phyloP scores from a whole-genome alignment of 2,797 vertebrate species.

The Paedocypris micromegethes region DNA sequence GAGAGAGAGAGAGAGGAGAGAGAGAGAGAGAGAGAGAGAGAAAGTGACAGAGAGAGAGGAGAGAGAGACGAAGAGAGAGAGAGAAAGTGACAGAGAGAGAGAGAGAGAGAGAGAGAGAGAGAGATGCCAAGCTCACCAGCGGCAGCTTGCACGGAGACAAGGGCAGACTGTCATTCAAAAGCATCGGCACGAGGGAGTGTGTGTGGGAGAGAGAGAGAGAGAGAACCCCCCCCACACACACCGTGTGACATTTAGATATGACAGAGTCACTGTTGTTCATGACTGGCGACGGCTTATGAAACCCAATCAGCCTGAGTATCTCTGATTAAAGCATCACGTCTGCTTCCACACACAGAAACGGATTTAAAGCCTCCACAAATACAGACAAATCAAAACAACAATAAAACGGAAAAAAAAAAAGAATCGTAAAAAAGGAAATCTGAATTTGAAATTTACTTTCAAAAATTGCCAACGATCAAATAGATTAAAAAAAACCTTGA shows the following conservation, averaged over 20 bases:
- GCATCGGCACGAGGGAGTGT: constrained; percentile 29
- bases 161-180: constrained; percentile 35
- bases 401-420: neutral
- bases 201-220: neutral
- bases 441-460: no score
- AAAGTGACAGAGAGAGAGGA: constrained; percentile 53
- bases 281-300: neutral
- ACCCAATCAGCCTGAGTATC: constrained; percentile 12
- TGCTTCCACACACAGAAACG: no score
- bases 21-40: constrained; percentile 53
- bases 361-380: constrained; percentile 5
- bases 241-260: constrained; percentile 12
- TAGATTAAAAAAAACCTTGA: no score
- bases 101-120: constrained; percentile 24
- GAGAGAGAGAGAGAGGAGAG: neutral
- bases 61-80: constrained; percentile 9
- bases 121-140: constrained; percentile 16
- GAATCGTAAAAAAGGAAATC: neutral
- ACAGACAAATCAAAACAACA: constrained; percentile 2
- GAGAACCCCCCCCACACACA: neutral
- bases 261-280: constrained; percentile 1
- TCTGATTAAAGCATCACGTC: constrained; percentile 28
- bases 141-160: constrained; percentile 18
- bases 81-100: neutral
- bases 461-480: no score